Evolutionary conservation across 2,113 vertebrate genomes (phyloP), one percentile per base, ranked within the genome.

Genomic region (Candoia aspera): DNA sequence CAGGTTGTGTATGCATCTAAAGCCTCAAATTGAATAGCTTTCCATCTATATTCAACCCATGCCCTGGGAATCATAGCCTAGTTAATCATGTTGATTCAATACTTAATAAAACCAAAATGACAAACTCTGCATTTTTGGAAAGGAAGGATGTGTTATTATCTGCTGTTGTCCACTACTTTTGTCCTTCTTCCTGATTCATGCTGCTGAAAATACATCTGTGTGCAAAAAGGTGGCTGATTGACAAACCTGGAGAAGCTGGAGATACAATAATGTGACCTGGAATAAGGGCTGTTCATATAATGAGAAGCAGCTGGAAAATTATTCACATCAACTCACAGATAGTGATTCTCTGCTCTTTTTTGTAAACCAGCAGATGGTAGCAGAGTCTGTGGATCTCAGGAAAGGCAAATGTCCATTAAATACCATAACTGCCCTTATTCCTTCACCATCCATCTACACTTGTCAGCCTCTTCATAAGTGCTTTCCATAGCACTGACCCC

Each of bases 291-390:
- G n/a, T 12, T 94, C 87, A 89, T 88, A 13, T 94, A 91, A 93
- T 53, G 93, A 96, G 94, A 93, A 24, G 79, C 95, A 94, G 95
- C 88, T 92, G 91, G 95, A 96, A 91, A 92, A 91, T 94, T 88
- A 49, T 60, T 93, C 46, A 92, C n/a, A 88, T 88, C 93, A 33
- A 73, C 94, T 95, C 93, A 95, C 93, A 94, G 94, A 95, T 92
- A 96, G 95, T 93, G 93, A 94, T 58, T 42, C 49, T 53, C 53
- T 86, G 92, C 95, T 84, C 87, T 93, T 94, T 90, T 95, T 93
- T n/a, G 33, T 3, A 37, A 95, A 84, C 96, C 98, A 95, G 97
- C 97, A 98, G 98, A 96, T 96, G 98, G 96, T 97, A 97, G 97
- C 96, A 96, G 96, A 97, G 97, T 86, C 95, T 92, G 9, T 93